Conservation (phyloP, 2,888 invertebrate species). For the Volucella inanis region DNA sequence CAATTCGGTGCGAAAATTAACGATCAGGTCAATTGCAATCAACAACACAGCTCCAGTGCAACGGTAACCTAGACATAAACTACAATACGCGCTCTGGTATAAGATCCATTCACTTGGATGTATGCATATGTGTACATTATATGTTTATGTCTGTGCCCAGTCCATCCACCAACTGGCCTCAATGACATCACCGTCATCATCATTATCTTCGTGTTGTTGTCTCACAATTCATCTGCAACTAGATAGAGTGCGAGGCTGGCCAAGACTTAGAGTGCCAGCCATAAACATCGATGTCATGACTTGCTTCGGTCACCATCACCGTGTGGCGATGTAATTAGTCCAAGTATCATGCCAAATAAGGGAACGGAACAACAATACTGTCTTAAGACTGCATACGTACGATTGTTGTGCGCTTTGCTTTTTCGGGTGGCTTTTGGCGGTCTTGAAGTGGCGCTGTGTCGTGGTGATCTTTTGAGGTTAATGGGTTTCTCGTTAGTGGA, state of each 20-base stretch:
- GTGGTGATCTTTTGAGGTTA: conserved; percentile 70
- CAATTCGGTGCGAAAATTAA: conserved; percentile 55
- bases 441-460: conserved; percentile 11
- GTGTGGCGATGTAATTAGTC: conserved; percentile 62
- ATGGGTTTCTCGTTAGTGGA: conserved; percentile 63
- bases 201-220: conserved; percentile 45
- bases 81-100: conserved; percentile 43
- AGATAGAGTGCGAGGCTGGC: conserved; percentile 23
- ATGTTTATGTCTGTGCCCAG: background rate
- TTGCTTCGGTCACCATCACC: conserved; percentile 46
- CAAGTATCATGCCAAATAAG: conserved; percentile 57
- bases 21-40: conserved; percentile 68
- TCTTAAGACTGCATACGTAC: conserved; percentile 22
- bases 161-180: conserved; percentile 55
- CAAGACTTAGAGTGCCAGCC: conserved; percentile 21
- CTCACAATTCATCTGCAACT: conserved; percentile 70
- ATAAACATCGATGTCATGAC: conserved; percentile 67
- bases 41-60: conserved; percentile 24
- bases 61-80: conserved; percentile 56
- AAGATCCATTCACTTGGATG: conserved; percentile 41
- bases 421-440: conserved; percentile 20
- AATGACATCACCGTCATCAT: conserved; percentile 60
- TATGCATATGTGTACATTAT: background rate
- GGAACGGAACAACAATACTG: conserved; percentile 61
- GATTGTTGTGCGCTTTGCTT: conserved; percentile 20